These are phyloP conservation scores for Agriopis leucophaearia DNA, from an alignment of 2,888 invertebrate genomes.

Conservation along the genomic window DNA sequence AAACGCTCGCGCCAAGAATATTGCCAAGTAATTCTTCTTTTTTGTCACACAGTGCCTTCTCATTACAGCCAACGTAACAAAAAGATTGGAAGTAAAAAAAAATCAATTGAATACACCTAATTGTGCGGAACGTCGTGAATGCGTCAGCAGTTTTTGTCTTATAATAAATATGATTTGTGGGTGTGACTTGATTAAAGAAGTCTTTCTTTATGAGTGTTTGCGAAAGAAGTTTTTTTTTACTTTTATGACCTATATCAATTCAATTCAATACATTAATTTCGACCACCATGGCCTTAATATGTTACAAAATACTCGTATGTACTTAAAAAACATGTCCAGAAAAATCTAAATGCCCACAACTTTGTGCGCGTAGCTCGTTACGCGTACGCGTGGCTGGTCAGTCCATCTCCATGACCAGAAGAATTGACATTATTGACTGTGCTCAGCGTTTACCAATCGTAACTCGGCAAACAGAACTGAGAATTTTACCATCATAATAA, in stretches of 20 bases:
- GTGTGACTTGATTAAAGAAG: slow-evolving; percentile 13
- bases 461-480: too few relatives aligned
- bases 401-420: too few relatives aligned
- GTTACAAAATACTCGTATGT: too few relatives aligned
- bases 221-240: background rate
- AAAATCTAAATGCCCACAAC: too few relatives aligned
- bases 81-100: slow-evolving; percentile 50
- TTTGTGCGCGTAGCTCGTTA: too few relatives aligned
- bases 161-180: slow-evolving; percentile 25
- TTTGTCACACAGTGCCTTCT: slow-evolving; percentile 51
- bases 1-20: slow-evolving; percentile 37
- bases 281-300: too few relatives aligned
- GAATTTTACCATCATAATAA: too few relatives aligned
- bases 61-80: slow-evolving; percentile 51
- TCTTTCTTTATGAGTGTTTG: slow-evolving; percentile 1
- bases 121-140: slow-evolving; percentile 55
- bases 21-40: slow-evolving; percentile 13
- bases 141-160: slow-evolving; percentile 43
- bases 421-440: too few relatives aligned
- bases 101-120: slow-evolving; percentile 40
- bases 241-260: background rate
- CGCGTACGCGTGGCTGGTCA: too few relatives aligned
- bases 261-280: too few relatives aligned
- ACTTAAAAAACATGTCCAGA: too few relatives aligned
- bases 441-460: too few relatives aligned